Conservation (phyloP, 2,888 invertebrate genomes). For the Xestobium rufovillosum region DNA sequence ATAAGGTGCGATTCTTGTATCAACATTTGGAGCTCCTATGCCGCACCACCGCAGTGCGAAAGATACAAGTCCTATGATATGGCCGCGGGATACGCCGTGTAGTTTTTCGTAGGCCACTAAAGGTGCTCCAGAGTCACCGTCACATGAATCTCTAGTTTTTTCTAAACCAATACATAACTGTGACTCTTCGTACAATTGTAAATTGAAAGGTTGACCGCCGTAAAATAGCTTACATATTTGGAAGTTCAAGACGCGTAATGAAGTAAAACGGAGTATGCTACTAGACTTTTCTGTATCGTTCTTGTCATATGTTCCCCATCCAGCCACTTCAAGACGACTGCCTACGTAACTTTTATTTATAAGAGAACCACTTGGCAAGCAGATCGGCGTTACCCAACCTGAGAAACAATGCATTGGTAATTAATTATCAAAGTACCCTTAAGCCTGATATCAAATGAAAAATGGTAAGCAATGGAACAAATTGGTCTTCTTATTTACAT, state of each 20-base stretch:
- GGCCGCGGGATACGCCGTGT: slow-evolving; percentile 47
- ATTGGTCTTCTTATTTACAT: no score
- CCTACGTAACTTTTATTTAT: slow-evolving; percentile 37
- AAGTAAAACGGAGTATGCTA: slow-evolving; percentile 32
- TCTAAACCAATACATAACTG: slow-evolving; percentile 44
- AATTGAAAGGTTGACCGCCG: slow-evolving; percentile 6
- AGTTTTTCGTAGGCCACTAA: slow-evolving; percentile 41
- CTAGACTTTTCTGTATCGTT: slow-evolving; percentile 27
- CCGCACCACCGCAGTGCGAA: slow-evolving; percentile 51
- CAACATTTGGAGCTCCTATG: slow-evolving; percentile 51
- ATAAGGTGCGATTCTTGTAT: slow-evolving; percentile 50
- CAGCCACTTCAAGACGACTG: slow-evolving; percentile 48
- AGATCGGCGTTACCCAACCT: slow-evolving; percentile 54
- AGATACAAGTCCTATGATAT: slow-evolving; percentile 54
- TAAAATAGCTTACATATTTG: slow-evolving; percentile 23
- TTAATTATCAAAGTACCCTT: no score
- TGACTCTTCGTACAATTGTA: slow-evolving; percentile 7
- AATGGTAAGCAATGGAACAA: no score
- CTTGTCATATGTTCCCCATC: slow-evolving; percentile 40
- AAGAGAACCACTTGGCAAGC: slow-evolving; percentile 46
- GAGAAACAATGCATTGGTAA: slow-evolving; percentile 9
- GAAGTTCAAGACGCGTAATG: slow-evolving; percentile 31
- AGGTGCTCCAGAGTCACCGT: slow-evolving; percentile 58
- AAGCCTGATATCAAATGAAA: no score
- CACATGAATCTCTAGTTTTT: slow-evolving; percentile 52